Base-by-base conservation (phyloP, 2,888 invertebrate species). In the Plemyria rubiginata region DNA sequence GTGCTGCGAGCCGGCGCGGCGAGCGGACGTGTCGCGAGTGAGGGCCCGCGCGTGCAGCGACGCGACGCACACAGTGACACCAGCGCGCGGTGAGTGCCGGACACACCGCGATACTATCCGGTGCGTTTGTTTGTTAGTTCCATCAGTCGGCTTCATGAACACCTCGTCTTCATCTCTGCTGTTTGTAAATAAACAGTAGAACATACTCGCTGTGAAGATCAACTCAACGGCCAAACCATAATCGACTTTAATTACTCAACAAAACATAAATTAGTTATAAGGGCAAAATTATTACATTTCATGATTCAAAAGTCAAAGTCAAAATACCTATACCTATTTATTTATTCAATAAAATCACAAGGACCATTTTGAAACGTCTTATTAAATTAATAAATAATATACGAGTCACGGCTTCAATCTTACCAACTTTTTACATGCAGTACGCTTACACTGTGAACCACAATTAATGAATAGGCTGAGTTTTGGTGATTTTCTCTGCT, bases 11-110 rank as follows among this genome's bases (percentile, higher is more conserved):
- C 62, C 16, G 13, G 53, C 41, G 16, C 8, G 56, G 53, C 45
- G 61, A 7, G 50, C 50, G 60, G 56, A 38, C 41, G 54, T 64
- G 61, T 70, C 63, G 38, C 11, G 55, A 43, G 40, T 36, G 51
- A 48, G 51, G 28, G 52, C 32, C 7, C 22, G 16, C 9, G 16
- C 38, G 61, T 54, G 51, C 50, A 32, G 57, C 43, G 57, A 29
- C 16, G 32, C n/a, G n/a, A n/a, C n/a, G n/a, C n/a, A n/a, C 36
- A 57, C 53, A 40, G 32, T 32, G 36, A 38, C 36, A 3, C 11
- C 11, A 43, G n/a, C 52, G 48, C 53, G 22, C 61, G 65, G 65
- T 65, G 61, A 65, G 65, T 64, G 22, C 15, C 29, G 13, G 43
- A 41, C n/a, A 29, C 16, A 22, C 8, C 9, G 11, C 4, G n/a